Conservation (phyloP, 1,140 invertebrate species). For the Drosophila willistoni region DNA sequence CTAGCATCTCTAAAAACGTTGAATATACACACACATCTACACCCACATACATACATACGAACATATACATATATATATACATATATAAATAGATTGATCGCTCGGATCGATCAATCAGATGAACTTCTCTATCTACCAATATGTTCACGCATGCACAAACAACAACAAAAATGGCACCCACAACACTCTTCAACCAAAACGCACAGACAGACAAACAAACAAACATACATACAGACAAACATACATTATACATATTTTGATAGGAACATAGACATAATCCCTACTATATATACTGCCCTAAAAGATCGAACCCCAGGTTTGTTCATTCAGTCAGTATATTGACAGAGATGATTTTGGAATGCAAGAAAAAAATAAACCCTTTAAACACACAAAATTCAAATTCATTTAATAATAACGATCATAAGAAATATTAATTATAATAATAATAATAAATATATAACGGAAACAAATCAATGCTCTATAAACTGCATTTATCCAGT, state of each 20-base stretch:
- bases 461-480: conserved; percentile 59
- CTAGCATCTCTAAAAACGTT: conserved; percentile 39
- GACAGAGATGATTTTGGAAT: conserved; percentile 9
- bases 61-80: conserved; percentile 37
- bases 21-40: neutral
- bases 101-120: conserved; percentile 48
- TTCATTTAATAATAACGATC: conserved; percentile 26
- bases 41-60: conserved; percentile 52
- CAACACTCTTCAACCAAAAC: conserved; percentile 19
- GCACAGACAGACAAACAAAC: conserved; percentile 22
- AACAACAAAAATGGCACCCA: conserved; percentile 32
- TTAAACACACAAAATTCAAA: conserved; percentile 55
- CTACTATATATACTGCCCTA: neutral
- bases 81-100: conserved; percentile 42
- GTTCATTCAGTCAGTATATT: conserved; percentile 1
- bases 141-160: conserved; percentile 46
- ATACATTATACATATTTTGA: conserved; percentile 41
- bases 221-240: conserved; percentile 50
- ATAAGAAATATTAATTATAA: conserved; percentile 42
- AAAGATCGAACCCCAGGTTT: conserved; percentile 33
- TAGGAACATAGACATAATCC: conserved; percentile 41
- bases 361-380: conserved; percentile 12
- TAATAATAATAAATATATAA: conserved; percentile 58
- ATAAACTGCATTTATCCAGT: conserved; percentile 59
- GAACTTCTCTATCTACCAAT: conserved; percentile 45